Evolutionary conservation across 2,797 vertebrate species (phyloP), one percentile per base, ranked within the genome.

Genomic region (Poeciliopsis turneri): DNA sequence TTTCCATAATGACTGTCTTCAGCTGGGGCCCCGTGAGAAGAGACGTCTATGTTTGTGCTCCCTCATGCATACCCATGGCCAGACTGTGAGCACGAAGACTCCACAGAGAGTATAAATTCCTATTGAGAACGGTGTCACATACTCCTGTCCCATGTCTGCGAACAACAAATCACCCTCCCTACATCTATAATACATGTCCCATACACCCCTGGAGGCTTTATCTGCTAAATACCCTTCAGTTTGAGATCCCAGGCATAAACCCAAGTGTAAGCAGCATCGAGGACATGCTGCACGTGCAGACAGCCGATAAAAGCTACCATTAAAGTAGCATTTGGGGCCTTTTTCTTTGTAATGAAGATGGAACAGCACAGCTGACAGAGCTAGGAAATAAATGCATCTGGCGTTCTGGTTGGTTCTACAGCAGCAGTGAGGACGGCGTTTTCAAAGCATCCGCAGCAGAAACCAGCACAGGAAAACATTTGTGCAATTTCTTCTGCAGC

Each of bases 51-150:
- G 81, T 87, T 76, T 85, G 78, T 41, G 79, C 72, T 77, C 66
- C 75, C 74, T 80, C 85, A 77, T 81, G 75, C 83, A 85, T 85
- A 82, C 53, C 72, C 79, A 88, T 77, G 53, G 74, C 78, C 55
- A 72, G 75, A 72, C 78, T 39, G 66, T 2, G 53, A 69, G 33
- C 25, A 49, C 39, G 71, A 46, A 81, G 75, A 84, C 74, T 87
- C 83, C 61, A 28, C 53, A n/a, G 83, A 83, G 88, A 85, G 76
- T 70, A 81, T 45, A 73, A 30, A 55, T 76, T 90, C 86, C 84
- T 79, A 91, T 85, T 92, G 82, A 88, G 76, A 92, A 78, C 81
- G 80, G 84, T 84, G 88, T 88, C 89, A 82, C 90, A 92, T 86
- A 76, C 84, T 74, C 69, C 25, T 11, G 30, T 75, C 36, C 80